Percentiles rank a stretch among this genome's conserved stretches.
These are phyloP conservation scores for Hermetia illucens DNA, from an alignment of 1,140 invertebrate genomes.

Conservation along the genomic window DNA sequence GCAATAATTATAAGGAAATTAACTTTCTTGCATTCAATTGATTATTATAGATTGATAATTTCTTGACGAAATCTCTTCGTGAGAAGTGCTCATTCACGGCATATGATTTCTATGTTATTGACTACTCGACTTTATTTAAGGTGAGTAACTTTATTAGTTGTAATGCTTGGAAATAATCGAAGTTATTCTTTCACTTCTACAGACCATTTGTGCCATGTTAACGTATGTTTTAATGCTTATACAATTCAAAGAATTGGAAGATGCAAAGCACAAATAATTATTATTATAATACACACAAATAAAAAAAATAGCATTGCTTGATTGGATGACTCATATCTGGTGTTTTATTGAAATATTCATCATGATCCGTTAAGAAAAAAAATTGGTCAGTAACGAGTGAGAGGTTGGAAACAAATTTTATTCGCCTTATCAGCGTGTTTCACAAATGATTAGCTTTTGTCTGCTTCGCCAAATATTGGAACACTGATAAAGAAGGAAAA, in stretches of 20 bases:
- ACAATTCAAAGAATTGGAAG: constrained; percentile 25
- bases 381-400: no score
- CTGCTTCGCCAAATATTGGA: no score
- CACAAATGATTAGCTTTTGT: no score
- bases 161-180: not conserved
- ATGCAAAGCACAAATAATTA: constrained; percentile 16
- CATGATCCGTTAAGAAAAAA: no score
- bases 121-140: constrained; percentile 25
- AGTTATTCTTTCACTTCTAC: not conserved
- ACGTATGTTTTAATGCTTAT: constrained; percentile 27
- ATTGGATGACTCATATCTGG: no score
- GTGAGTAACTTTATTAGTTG: constrained; percentile 6
- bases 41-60: constrained; percentile 19
- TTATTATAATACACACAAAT: no score
- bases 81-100: constrained; percentile 23
- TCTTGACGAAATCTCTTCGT: constrained; percentile 20
- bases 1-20: no score
- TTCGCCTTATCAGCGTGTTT: no score
- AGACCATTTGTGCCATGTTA: constrained; percentile 25
- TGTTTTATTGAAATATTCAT: no score
- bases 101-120: constrained; percentile 22
- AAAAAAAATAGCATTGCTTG: no score
- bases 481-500: no score
- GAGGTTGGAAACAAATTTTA: no score
- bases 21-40: not conserved